A percentile compares a stretch with the other conserved stretches of the same genome.
Evolutionary conservation across 2,888 invertebrate genomes (phyloP).

Genomic region (Danaus chrysippus): DNA sequence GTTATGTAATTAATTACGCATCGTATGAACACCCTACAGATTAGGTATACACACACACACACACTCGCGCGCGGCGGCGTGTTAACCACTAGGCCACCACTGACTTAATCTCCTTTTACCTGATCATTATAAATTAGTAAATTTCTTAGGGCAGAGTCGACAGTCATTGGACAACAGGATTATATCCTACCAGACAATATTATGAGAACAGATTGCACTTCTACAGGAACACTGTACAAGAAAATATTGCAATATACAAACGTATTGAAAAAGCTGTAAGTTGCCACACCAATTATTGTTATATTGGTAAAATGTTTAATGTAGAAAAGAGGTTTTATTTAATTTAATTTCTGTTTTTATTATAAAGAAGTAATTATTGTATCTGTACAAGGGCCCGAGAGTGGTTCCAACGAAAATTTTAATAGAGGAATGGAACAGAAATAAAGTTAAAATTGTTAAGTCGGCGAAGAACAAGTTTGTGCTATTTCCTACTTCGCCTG

Average conservation of each 20-base stretch:
- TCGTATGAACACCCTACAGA: too few species aligned
- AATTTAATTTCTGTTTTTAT: neutral
- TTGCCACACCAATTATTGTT: slow-evolving; percentile 1
- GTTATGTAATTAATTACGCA: too few species aligned
- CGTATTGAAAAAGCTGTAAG: slow-evolving; percentile 45
- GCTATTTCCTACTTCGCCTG: slow-evolving; percentile 45
- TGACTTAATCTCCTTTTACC: too few species aligned
- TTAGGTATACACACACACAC: too few species aligned
- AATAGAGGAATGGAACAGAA: slow-evolving; percentile 44
- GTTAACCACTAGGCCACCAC: too few species aligned
- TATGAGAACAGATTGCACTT: slow-evolving; percentile 40
- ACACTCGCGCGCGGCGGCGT: too few species aligned
- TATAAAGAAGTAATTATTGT: neutral
- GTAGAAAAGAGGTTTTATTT: too few species aligned
- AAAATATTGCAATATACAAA: slow-evolving; percentile 46
- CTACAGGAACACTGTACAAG: slow-evolving; percentile 33
- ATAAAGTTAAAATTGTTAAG: slow-evolving; percentile 43
- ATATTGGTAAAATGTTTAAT: too few species aligned
- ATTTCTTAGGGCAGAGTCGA: slow-evolving; percentile 57
- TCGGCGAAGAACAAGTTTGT: slow-evolving; percentile 45
- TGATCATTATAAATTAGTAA: too few species aligned
- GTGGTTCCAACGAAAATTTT: slow-evolving; percentile 40
- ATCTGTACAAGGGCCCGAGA: slow-evolving; percentile 34
- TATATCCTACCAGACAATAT: slow-evolving; percentile 32
- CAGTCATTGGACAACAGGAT: slow-evolving; percentile 44